Percentiles rank a stretch among this genome's conserved stretches.
These are phyloP conservation scores for Sialis fuliginosa DNA, from an alignment of 2,888 invertebrate species.

Conservation along the genomic window DNA sequence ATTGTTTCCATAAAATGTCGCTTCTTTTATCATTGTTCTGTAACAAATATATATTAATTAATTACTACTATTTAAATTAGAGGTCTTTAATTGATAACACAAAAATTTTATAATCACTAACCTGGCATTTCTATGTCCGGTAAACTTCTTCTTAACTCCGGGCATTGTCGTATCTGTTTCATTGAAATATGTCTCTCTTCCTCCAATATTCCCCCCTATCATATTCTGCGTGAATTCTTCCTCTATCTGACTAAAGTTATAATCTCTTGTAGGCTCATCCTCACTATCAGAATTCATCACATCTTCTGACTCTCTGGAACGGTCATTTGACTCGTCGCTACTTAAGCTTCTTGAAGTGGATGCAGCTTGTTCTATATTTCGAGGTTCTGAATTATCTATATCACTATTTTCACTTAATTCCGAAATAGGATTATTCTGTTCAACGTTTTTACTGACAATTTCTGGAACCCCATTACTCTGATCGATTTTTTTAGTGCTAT, in stretches of 20 bases:
- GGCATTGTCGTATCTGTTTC: conserved; percentile 13
- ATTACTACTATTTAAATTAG: not conserved
- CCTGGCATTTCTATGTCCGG: conserved; percentile 67
- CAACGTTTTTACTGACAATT: not conserved
- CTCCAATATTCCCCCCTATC: conserved; percentile 15
- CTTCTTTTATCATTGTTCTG: conserved; percentile 72
- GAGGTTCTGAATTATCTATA: not conserved
- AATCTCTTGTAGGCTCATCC: conserved; percentile 8
- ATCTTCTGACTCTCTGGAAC: conserved; percentile 10
- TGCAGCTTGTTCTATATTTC: not conserved
- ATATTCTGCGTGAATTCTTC: conserved; percentile 1
- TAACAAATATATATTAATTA: conserved; percentile 14
- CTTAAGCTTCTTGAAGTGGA: conserved; percentile 3
- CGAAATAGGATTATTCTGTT: not conserved
- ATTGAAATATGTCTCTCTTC: conserved; percentile 12
- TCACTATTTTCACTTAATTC: conserved; percentile 1
- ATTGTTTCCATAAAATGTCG: conserved; percentile 67
- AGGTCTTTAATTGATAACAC: not conserved
- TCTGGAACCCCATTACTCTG: not conserved
- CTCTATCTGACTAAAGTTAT: conserved; percentile 10
- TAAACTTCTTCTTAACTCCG: conserved; percentile 46
- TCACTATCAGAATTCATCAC: not conserved
- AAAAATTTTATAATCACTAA: conserved; percentile 13
- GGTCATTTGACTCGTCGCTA: conserved; percentile 10
- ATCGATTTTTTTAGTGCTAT: not conserved